Evolutionary conservation across 1,140 invertebrate genomes (phyloP).

Genomic region (Pseudoatta argentina): DNA sequence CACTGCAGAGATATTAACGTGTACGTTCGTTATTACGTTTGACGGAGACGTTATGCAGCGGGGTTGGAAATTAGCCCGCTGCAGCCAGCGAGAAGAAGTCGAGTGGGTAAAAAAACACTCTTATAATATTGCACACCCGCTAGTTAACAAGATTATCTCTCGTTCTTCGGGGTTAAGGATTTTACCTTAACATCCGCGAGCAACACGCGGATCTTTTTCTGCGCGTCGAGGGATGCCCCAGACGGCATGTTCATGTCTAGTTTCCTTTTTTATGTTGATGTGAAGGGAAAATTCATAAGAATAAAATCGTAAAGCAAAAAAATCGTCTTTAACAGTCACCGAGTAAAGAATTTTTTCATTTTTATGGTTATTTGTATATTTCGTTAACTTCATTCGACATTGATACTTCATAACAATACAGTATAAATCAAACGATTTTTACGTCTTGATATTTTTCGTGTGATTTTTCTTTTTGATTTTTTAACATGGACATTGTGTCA

Average conservation of each 20-base stretch:
- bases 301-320: background rate
- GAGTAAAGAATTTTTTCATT: conserved; percentile 28
- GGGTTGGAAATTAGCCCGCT: conserved; percentile 66
- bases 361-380: background rate
- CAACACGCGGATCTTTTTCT: conserved; percentile 18
- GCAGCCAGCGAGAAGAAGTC: conserved; percentile 43
- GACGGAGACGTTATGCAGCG: conserved; percentile 51
- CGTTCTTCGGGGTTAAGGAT: conserved; percentile 48
- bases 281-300: conserved; percentile 17
- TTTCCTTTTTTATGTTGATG: background rate
- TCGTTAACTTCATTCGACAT: background rate
- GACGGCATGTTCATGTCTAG: conserved; percentile 24
- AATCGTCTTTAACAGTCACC: background rate
- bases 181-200: background rate
- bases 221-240: conserved; percentile 5
- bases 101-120: conserved; percentile 73
- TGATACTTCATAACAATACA: background rate
- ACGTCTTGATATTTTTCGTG: background rate
- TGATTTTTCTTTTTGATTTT: conserved; percentile 1
- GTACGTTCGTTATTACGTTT: conserved; percentile 79
- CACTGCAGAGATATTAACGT: conserved; percentile 37
- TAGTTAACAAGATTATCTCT: conserved; percentile 77
- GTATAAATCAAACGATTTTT: conserved; percentile 17
- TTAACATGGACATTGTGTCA: background rate
- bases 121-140: conserved; percentile 66